phyloP scores from a whole-genome alignment of 2,797 vertebrate species.

The Tenualosa thibaudeaui region DNA sequence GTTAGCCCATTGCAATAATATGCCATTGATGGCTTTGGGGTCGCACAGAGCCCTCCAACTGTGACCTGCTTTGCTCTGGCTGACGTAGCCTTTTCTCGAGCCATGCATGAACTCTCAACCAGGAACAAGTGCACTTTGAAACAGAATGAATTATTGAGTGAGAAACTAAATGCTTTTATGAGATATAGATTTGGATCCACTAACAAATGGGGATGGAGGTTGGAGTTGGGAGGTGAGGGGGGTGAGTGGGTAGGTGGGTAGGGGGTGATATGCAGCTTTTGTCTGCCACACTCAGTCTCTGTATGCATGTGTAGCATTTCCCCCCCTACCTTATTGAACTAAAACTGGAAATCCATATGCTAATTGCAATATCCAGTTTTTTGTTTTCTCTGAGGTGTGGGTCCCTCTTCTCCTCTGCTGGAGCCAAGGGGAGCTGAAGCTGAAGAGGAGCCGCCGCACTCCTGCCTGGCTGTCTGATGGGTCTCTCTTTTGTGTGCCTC shows the following conservation, averaged over 20 bases:
- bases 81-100: conserved; percentile 4
- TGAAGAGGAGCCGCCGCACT: background rate
- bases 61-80: background rate
- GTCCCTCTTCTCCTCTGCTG: background rate
- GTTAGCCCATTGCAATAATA: conserved; percentile 32
- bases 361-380: background rate
- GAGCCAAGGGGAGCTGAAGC: background rate
- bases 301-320: background rate
- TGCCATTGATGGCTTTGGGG: background rate
- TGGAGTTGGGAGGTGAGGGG: no score
- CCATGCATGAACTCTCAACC: background rate
- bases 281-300: background rate
- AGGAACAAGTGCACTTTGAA: background rate
- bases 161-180: conserved; percentile 13
- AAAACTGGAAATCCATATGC: background rate
- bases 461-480: background rate
- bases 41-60: background rate
- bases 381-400: background rate
- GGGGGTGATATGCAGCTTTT: background rate
- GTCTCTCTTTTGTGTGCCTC: conserved; percentile 28
- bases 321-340: background rate
- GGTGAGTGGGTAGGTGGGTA: no score
- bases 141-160: background rate
- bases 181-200: background rate
- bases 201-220: background rate